Conservation (phyloP, 2,888 invertebrate genomes). For the Trypoxylon attenuatum region DNA sequence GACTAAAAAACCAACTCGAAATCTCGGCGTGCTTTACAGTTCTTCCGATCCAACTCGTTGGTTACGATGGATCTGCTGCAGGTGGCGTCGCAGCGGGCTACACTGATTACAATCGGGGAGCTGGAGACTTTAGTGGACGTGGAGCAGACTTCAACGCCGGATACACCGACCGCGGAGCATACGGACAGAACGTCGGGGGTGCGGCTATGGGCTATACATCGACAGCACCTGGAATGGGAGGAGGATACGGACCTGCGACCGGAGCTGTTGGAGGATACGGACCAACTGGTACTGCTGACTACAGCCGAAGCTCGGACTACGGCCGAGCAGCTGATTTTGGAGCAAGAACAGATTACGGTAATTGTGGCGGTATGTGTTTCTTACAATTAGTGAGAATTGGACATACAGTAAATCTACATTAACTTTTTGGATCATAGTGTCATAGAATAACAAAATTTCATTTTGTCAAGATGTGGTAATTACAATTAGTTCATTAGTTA, state of each 20-base stretch:
- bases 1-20: slow-evolving; percentile 54
- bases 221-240: slow-evolving; percentile 68
- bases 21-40: slow-evolving; percentile 62
- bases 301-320: slow-evolving; percentile 68
- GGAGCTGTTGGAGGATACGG: slow-evolving; percentile 70
- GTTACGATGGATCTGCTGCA: slow-evolving; percentile 66
- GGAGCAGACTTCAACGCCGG: slow-evolving; percentile 70
- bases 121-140: slow-evolving; percentile 70
- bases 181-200: slow-evolving; percentile 69
- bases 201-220: slow-evolving; percentile 71
- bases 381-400: not conserved
- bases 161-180: slow-evolving; percentile 69
- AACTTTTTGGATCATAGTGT: too few species aligned
- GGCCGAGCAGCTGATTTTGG: slow-evolving; percentile 69
- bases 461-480: too few species aligned
- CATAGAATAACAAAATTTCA: too few species aligned
- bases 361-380: slow-evolving; percentile 44
- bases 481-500: too few species aligned
- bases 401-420: too few species aligned
- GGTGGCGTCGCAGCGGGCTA: slow-evolving; percentile 70
- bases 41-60: slow-evolving; percentile 66
- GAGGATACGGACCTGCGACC: slow-evolving; percentile 69
- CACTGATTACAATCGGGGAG: slow-evolving; percentile 70
- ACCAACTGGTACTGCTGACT: slow-evolving; percentile 68
- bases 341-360: slow-evolving; percentile 69